A percentile compares a stretch with the other conserved stretches of the same genome.
phyloP scores from a whole-genome alignment of 2,797 vertebrate genomes.

The Poecilia wingei region DNA sequence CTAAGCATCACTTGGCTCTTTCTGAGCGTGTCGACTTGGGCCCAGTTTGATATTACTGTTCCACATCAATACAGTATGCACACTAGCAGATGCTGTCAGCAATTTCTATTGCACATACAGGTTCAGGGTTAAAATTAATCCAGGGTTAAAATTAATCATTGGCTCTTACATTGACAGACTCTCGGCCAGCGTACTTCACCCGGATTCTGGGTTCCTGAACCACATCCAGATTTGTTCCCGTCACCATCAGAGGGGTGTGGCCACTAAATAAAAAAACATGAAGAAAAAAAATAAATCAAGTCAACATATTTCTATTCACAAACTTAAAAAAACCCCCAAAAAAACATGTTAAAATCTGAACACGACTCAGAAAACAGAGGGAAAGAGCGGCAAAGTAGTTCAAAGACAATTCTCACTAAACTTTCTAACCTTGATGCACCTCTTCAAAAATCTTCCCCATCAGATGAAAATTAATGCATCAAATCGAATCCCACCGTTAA shows the following conservation, averaged over 20 bases:
- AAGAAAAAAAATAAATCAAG: neutral
- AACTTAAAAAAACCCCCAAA: neutral
- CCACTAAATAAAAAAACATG: slow-evolving; percentile 77
- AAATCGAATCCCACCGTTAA: slow-evolving; percentile 39
- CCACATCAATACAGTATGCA: slow-evolving; percentile 6
- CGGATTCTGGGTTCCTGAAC: slow-evolving; percentile 96
- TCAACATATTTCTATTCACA: neutral
- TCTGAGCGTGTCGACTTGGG: slow-evolving; percentile 24
- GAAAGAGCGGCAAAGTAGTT: neutral
- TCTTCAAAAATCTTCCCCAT: slow-evolving; percentile 31
- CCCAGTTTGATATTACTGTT: slow-evolving; percentile 15
- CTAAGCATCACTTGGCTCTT: slow-evolving; percentile 51
- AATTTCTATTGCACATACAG: neutral
- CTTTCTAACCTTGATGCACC: slow-evolving; percentile 30
- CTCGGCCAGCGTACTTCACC: slow-evolving; percentile 92
- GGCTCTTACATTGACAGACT: slow-evolving; percentile 93
- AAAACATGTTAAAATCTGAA: neutral
- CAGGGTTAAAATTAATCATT: neutral
- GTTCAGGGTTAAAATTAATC: neutral
- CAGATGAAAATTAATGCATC: slow-evolving; percentile 35
- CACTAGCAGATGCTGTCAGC: neutral
- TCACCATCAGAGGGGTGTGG: slow-evolving; percentile 92
- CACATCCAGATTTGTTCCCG: slow-evolving; percentile 95
- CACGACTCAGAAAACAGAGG: neutral
- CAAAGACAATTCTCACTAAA: slow-evolving; percentile 32